Evolutionary conservation across 2,113 vertebrate species (phyloP), one percentile per base, ranked within the genome.

Genomic region (Hipposideros armiger): DNA sequence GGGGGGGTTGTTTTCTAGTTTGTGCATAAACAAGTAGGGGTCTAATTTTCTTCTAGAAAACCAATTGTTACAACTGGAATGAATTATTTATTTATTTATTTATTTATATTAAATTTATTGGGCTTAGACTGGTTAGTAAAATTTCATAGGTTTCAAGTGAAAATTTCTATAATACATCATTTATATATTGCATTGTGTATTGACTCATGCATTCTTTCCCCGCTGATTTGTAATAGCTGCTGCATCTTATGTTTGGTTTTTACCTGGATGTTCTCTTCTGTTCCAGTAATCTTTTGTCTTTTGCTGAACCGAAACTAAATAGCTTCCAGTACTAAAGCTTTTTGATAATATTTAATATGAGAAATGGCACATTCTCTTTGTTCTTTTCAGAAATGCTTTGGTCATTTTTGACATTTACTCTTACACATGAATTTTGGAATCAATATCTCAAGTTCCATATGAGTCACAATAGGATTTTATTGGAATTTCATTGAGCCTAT

Each of bases 41-140:
- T 50, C 70, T 90, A 90, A 76, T 58, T 90, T 76, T 86, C 67
- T 14, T 60, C 30, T 94, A 17, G 19, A 90, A 90, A 94, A 60
- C 13, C 24, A 90, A 3, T 40, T 84, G 14, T 50, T 84, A 40
- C 30, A 19, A 13, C 36, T 89, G 47, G 11, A 50, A 50, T 50
- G 47, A 50, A 50, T 50, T 50, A 11, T 50, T 50, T 50, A 50
- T 50, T 50, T 50, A 50, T 13, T 50, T 50, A 50, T 13, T 50
- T 50, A 50, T 50, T 50, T 47, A 2, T 50, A 50, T 50, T 50
- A 50, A 50, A 50, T 50, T 11, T 50, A 50, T 50, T 50, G 47
- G 47, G 47, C 10, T 50, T 11, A 50, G 47, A 50, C 47, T 13
- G 47, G 4, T 50, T 50, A 50, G 47, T 50, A 50, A 50, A 50